Base-by-base conservation (phyloP, 2,888 invertebrate genomes). In the Villa cingulata region DNA sequence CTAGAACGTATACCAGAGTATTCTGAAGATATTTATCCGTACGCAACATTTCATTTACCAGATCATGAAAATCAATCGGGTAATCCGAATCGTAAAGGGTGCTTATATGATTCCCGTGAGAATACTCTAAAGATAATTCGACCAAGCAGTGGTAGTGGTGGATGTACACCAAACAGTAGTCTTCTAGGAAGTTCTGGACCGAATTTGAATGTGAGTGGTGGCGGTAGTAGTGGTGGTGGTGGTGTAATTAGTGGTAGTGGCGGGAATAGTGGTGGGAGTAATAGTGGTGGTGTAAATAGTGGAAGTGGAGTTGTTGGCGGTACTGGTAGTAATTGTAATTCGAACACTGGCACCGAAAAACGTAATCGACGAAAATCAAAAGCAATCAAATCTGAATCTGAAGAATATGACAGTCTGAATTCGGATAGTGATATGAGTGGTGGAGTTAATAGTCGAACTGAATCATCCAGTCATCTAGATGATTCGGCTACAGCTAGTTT, bases 11-110 rank as follows among this genome's bases (percentile, higher is more conserved):
- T 74, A 58, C 74, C 75, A 49, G 75, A 75, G 63, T 75, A 74
- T 62, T 74, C 75, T 40, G 75, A 76, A 63, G 76, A 77, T 58
- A 76, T 76, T 59, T 75, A 75, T 64, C 76, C 76, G 45, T 76
- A 76, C 61, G 76, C 76, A 46, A 76, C 75, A 53, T 76, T 75
- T 63, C 73, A 76, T 62, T 66, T 76, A 56, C 72, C 72, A 54
- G 74, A 74, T 61, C 72, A 74, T 63, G 74, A 74, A 58, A 73
- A 72, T 56, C 68, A 72, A 55, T 70, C 73, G 29, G 70, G 68
- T 29, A 74, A 73, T 56, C 70, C 70, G 42, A 70, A 64, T 53
- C 62, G 63, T 14, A 61, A 62, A 29, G 61, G 61, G 7, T 56
- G 59, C 39, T 57, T 70, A 48, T 62, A 61, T 41, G 64, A 64